Evolutionary conservation across 2,888 invertebrate species (phyloP).

Genomic region (Ptychoptera contaminata): DNA sequence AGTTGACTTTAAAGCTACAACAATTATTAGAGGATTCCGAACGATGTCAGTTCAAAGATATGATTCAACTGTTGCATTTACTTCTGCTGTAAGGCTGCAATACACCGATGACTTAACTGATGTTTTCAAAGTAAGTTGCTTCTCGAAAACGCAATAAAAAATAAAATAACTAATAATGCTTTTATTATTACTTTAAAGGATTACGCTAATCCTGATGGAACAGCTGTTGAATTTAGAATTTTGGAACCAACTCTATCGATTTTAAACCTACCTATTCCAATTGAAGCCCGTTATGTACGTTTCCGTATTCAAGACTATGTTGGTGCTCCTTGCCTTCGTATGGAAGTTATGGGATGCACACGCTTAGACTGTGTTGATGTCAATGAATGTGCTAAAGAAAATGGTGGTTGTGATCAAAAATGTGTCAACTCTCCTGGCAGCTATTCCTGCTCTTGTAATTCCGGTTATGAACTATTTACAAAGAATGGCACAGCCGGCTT

Average conservation of each 20-base stretch:
- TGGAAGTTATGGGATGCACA: slow-evolving; percentile 87
- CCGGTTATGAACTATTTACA: slow-evolving; percentile 80
- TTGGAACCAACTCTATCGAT: slow-evolving; percentile 82
- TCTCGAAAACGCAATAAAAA: too few species aligned
- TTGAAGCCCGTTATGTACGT: slow-evolving; percentile 76
- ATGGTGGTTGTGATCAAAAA: slow-evolving; percentile 88
- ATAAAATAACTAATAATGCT: too few species aligned
- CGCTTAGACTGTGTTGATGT: slow-evolving; percentile 76
- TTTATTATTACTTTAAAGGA: slow-evolving; percentile 37
- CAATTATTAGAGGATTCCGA: slow-evolving; percentile 76
- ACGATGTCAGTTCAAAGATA: slow-evolving; percentile 75
- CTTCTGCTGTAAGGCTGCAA: slow-evolving; percentile 71
- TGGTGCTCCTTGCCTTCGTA: slow-evolving; percentile 73
- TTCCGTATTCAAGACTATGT: slow-evolving; percentile 79
- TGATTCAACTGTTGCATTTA: slow-evolving; percentile 74
- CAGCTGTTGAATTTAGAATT: slow-evolving; percentile 82
- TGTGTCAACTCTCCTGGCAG: slow-evolving; percentile 81
- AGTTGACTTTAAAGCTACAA: slow-evolving; percentile 75
- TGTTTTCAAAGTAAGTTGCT: slow-evolving; percentile 34
- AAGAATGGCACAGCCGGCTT: slow-evolving; percentile 84
- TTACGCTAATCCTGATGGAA: slow-evolving; percentile 83
- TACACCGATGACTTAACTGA: slow-evolving; percentile 83
- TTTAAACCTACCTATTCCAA: slow-evolving; percentile 74
- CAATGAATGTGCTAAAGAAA: slow-evolving; percentile 72
- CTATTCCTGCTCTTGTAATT: slow-evolving; percentile 75